Conservation (phyloP, 2,797 vertebrate genomes). For the Setipinna tenuifilis region DNA sequence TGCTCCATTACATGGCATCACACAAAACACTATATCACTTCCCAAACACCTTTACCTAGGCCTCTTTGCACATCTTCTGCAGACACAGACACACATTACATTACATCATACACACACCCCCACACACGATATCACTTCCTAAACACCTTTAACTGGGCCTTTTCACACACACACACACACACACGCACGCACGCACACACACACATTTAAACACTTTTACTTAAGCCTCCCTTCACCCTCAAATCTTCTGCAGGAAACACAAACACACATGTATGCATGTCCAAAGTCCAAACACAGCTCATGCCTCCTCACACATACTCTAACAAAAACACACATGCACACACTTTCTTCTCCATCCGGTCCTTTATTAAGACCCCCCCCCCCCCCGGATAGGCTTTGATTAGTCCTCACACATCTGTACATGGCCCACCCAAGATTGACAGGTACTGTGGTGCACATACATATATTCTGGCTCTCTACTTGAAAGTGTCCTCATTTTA, state of each 20-base stretch:
- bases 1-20: no score
- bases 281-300: background rate
- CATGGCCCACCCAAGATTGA: background rate
- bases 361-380: background rate
- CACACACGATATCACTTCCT: no score
- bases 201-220: no score
- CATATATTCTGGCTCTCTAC: no score
- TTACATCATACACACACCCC: background rate
- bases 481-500: background rate
- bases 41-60: slow-evolving; percentile 88
- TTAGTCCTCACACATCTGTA: background rate
- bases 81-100: slow-evolving; percentile 19
- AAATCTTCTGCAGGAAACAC: no score
- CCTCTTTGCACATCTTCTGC: slow-evolving; percentile 85
- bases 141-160: no score
- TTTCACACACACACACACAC: no score
- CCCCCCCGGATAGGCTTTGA: background rate
- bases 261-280: background rate
- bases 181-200: no score
- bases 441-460: no score
- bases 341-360: no score
- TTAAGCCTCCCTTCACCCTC: no score
- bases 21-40: slow-evolving; percentile 86
- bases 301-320: background rate
- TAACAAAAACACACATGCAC: no score